Conservation (phyloP, 2,797 vertebrate genomes). For the Pteronotus mesoamericanus region DNA sequence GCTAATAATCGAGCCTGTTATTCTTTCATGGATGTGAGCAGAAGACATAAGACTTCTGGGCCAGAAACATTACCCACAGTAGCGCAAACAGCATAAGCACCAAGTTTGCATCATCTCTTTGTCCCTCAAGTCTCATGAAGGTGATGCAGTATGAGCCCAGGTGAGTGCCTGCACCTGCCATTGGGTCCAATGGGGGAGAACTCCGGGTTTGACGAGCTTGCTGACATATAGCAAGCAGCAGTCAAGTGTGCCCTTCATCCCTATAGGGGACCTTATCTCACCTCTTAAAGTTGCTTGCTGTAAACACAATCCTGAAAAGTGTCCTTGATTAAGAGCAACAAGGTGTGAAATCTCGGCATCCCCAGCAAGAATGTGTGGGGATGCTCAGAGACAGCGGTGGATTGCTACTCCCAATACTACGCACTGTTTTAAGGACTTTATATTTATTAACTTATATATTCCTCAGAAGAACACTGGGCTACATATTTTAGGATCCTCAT, state of each 20-base stretch:
- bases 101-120: neutral
- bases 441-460: neutral
- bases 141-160: neutral
- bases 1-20: neutral
- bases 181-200: neutral
- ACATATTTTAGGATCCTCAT: neutral
- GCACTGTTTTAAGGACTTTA: neutral
- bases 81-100: neutral
- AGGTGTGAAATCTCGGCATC: neutral
- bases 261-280: neutral
- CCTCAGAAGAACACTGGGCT: neutral
- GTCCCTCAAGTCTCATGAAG: fast-evolving
- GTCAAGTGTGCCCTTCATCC: neutral
- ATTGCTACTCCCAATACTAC: neutral
- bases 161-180: neutral
- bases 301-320: neutral
- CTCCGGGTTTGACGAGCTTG: neutral
- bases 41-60: neutral
- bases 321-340: neutral
- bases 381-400: neutral
- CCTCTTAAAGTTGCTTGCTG: neutral
- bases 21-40: neutral
- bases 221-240: neutral
- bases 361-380: neutral
- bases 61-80: neutral